Base-by-base conservation (phyloP, 1,140 invertebrate species). In the Drosophila sechellia region DNA sequence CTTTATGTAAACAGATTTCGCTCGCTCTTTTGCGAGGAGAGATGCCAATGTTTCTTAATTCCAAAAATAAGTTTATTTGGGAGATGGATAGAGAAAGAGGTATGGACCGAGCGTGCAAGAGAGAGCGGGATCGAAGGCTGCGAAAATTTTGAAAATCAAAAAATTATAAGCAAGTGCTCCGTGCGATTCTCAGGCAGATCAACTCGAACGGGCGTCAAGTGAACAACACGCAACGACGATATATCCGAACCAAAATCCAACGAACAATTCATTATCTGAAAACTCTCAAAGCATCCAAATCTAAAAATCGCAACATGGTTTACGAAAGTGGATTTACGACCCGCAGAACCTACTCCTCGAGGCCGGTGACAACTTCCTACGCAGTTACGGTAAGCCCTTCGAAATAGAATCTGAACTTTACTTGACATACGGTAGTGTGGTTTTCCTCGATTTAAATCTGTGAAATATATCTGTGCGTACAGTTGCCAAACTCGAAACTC, bases 321-420 rank as follows among this genome's bases (percentile, higher is more conserved):
- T 97, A 97, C 95, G 96, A 96, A 94, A 96, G 95, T 94, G 96
- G 97, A 93, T 97, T 97, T 93, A 97, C 96, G 83, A 96, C 95
- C 92, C 95, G 96, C 93, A 95, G 96, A 93, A 96, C 96, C 54
- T 96, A 96, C 92, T 91, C 93, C 57, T 94, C 95, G 87, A 93
- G 95, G 91, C 95, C 95, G 64, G 93, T 94, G 77, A 93, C 95
- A 81, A 95, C 95, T 86, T 96, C 96, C 89, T 96, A 96, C 93
- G 94, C 95, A 91, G 94, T 96, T 73, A 95, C 96, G 95, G 96
- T 96, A 94, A 96, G 96, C 95, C 57, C 54, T 59, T 59, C 42
- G 52, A 49, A 27, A 55, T 69, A 46, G 31, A 70, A 27, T 55
- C 43, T 55, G 20, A 22, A 22, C 20, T 20, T 53, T 66, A 56